Evolutionary conservation across 2,888 invertebrate species (phyloP), one percentile per base, ranked within the genome.

Genomic region (Watsonalla cultraria): DNA sequence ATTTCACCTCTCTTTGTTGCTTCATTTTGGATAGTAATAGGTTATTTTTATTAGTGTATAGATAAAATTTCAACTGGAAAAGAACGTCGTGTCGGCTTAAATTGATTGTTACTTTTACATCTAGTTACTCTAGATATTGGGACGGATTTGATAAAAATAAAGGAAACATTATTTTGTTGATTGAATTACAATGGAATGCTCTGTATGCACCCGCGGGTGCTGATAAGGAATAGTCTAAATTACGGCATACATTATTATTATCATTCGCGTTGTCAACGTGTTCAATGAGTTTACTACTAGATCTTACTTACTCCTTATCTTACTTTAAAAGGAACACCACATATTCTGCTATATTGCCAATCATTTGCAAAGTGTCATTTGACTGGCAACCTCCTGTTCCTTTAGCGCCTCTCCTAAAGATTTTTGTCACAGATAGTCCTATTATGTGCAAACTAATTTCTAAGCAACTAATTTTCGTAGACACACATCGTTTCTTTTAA

Each of bases 1-100:
- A 89, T 89, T 86, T 89, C 86, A 84, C 80, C 82, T 81, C 80
- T 78, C 86, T 84, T 90, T 90, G 90, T 90, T 90, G 86, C 86
- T 88, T 90, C 80, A 90, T 90, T 90, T 90, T 76, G 80, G 85
- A 84, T 82, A 86, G 87, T 88, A 86, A 90, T 86, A 90, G 87
- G 81, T 82, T 85, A 85, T 88, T 88, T 49, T 89, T 89, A 90
- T 89, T 87, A 88, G 83, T 77, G 78, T 79, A 82, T 75, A 82
- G 85, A 86, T 79, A 78, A 76, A 77, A 80, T 85, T 77, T 83
- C 79, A 82, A 84, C 80, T 76, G 81, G 78, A 78, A 80, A 79
- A 78, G 81, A 82, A 78, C 82, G 78, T 78, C 68, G 66, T 67
- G 66, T 75, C 72, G 68, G 72, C 71, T 66, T 72, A 78, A 74